These are phyloP conservation scores for Tyrannus savana DNA, from an alignment of 2,113 vertebrate species.

Conservation along the genomic window DNA sequence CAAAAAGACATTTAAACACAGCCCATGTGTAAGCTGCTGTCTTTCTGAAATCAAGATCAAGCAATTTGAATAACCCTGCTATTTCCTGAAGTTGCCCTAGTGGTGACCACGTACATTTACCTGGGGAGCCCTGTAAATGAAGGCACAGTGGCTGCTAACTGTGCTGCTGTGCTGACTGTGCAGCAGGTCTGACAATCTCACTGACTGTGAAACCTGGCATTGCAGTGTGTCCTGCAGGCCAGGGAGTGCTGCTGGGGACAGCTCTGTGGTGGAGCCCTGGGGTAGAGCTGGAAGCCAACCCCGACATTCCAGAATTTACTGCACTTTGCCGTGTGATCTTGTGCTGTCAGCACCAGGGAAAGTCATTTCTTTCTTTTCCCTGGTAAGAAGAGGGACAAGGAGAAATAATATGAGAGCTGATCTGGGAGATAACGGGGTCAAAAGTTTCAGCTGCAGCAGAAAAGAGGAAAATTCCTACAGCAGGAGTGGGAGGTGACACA, in stretches of 20 bases:
- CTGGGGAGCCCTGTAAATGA: background rate
- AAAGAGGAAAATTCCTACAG: background rate
- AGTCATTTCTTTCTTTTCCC: background rate
- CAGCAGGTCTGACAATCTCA: background rate
- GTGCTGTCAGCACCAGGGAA: accelerated
- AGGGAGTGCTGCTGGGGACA: background rate
- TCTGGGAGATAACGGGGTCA: background rate
- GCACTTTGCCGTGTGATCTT: background rate
- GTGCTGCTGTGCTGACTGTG: background rate
- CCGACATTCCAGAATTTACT: background rate
- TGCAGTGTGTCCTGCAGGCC: background rate
- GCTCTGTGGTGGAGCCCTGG: background rate
- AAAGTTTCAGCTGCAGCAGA: background rate
- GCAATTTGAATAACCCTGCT: background rate
- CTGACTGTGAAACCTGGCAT: accelerated
- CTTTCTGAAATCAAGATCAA: background rate
- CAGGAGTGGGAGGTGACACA: background rate
- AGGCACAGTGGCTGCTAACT: background rate
- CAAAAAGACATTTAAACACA: background rate
- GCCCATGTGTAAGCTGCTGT: background rate
- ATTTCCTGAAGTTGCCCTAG: background rate
- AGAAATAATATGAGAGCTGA: background rate
- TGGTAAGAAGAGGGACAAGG: background rate
- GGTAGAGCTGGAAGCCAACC: background rate
- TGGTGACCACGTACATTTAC: background rate